Percentiles rank a stretch among this genome's conserved stretches.
Evolutionary conservation across 1,140 invertebrate genomes (phyloP).

Genomic region (Drosophila melanica): DNA sequence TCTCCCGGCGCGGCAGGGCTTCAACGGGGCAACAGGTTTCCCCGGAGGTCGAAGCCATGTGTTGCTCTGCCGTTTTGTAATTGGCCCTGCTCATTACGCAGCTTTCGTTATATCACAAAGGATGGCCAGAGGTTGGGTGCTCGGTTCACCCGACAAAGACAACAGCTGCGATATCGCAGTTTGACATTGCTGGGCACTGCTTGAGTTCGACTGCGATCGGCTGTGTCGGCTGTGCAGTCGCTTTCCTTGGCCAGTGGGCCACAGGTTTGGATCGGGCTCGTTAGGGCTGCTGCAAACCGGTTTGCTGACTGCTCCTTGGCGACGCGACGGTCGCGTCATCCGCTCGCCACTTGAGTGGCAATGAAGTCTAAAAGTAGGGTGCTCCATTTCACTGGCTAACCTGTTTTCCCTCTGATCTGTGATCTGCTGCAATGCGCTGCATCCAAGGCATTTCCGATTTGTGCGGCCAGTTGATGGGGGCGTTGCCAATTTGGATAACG

Average conservation of each 20-base stretch:
- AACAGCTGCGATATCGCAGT: constrained; percentile 8
- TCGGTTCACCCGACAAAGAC: constrained; percentile 35
- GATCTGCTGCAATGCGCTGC: constrained; percentile 1
- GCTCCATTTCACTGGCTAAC: constrained; percentile 74
- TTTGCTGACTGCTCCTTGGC: constrained; percentile 42
- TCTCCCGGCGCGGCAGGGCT: constrained; percentile 66
- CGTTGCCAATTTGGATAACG: not conserved
- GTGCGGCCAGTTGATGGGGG: not conserved
- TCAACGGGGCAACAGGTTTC: constrained; percentile 68
- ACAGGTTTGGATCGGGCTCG: constrained; percentile 18
- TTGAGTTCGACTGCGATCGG: not conserved
- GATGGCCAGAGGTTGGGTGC: constrained; percentile 55
- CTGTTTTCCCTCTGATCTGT: constrained; percentile 51
- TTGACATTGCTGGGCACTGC: not conserved
- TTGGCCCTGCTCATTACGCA: constrained; percentile 69
- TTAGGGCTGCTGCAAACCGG: constrained; percentile 44
- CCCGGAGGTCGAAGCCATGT: constrained; percentile 59
- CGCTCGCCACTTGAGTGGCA: constrained; percentile 66
- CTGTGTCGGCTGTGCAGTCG: constrained; percentile 20
- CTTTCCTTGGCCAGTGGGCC: constrained; percentile 49
- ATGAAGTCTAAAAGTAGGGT: constrained; percentile 75
- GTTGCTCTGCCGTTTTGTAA: constrained; percentile 57
- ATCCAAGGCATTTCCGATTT: constrained; percentile 34
- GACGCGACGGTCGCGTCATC: constrained; percentile 40
- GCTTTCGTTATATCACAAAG: constrained; percentile 77